Evolutionary conservation across 2,888 invertebrate species (phyloP), one percentile per base, ranked within the genome.

Genomic region (Orgyia antiqua): DNA sequence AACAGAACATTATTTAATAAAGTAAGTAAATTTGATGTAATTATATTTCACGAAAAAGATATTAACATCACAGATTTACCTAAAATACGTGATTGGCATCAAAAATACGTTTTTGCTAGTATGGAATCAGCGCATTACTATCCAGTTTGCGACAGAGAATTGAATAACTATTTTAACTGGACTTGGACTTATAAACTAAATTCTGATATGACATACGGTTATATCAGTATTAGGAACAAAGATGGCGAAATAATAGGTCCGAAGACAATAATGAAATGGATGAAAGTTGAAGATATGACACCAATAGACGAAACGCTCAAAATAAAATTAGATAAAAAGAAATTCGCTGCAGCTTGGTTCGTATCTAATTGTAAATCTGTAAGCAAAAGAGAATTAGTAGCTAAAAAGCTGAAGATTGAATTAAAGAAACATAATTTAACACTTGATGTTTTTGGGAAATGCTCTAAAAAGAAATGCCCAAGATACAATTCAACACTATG

Each of bases 321-420:
- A 27, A 13, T 36, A 3, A 54, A 51, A 20, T 31, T 71, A 11
- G 51, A 34, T 9, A 40, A 34, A 3, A 73, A 73, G 39, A 57
- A 36, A 0, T 61, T 54, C 36, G 61, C 68, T 4, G 72, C 65
- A 0, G 71, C 71, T 4, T 73, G 72, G 74, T 65, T 75, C 29
- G 68, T 68, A 2, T 73, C 73, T 1, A 63, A 71, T 18, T 73
- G 73, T 29, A 20, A 39, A 4, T 45, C 66, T 0, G 44, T 23
- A 26, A 65, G 60, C 31, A 36, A 41, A 1, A 42, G 71, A 32
- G 53, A 61, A 31, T 2, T 13, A 2, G 59, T 59, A 32, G 63
- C 50, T 1, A 26, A 31, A 9, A 12, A 54, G 3, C 37, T 74
- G 0, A 37, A 51, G 18, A 17, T 8, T 2, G 55, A 57, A 18